Percentiles rank a stretch among this genome's conserved stretches.
These are phyloP conservation scores for Porites divaricata DNA, from an alignment of 92 coral and sea anemone genomes.

Conservation along the genomic window DNA sequence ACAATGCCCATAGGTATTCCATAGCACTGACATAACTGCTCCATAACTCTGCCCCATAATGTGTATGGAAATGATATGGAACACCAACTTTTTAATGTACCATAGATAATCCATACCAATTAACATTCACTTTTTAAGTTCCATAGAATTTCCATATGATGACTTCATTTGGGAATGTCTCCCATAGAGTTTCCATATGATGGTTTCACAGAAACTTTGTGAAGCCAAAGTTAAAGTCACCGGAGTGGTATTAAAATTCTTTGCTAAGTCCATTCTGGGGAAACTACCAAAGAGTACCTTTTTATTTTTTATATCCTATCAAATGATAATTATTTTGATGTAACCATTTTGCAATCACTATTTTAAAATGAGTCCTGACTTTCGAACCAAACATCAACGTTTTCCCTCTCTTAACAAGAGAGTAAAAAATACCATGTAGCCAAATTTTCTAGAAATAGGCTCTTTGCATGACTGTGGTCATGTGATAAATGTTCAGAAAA, in stretches of 20 bases:
- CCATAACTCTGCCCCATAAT: constrained; percentile 5
- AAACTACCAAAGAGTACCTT: background rate
- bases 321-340: too few species aligned
- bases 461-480: too few species aligned
- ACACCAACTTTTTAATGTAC: background rate
- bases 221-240: background rate
- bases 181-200: constrained; percentile 6
- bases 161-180: background rate
- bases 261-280: background rate
- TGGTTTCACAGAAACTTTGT: background rate
- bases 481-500: too few species aligned
- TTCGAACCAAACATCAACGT: too few species aligned
- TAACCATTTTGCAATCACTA: too few species aligned
- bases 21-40: constrained; percentile 32
- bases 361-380: too few species aligned
- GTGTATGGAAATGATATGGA: constrained; percentile 31
- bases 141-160: constrained; percentile 37
- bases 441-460: too few species aligned
- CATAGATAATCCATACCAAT: constrained; percentile 15
- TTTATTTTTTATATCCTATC: too few species aligned
- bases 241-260: background rate
- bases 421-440: too few species aligned
- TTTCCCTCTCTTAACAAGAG: too few species aligned
- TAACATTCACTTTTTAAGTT: constrained; percentile 30
- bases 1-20: constrained; percentile 36